Evolutionary conservation across 2,113 vertebrate species (phyloP).

Genomic region (Mobula birostris): DNA sequence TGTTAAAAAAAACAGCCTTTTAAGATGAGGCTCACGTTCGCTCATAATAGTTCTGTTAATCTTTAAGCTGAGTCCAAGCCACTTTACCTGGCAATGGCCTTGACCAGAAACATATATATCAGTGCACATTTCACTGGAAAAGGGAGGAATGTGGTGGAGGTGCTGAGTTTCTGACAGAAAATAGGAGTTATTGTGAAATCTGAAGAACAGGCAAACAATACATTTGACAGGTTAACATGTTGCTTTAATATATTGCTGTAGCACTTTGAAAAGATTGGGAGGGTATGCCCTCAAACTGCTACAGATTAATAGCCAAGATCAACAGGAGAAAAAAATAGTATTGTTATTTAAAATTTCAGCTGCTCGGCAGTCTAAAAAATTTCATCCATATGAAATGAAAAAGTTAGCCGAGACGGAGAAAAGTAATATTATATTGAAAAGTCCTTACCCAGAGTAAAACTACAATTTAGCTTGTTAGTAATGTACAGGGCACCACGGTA

Average conservation of each 20-base stretch:
- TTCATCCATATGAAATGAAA: background rate
- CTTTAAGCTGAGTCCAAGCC: slow-evolving; percentile 14
- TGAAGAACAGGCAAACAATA: slow-evolving; percentile 22
- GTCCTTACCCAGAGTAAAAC: background rate
- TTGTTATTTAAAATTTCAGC: background rate
- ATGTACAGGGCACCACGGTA: too few relatives aligned
- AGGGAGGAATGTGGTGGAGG: slow-evolving; percentile 37
- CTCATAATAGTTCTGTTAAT: slow-evolving; percentile 23
- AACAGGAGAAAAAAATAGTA: background rate
- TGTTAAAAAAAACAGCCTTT: background rate
- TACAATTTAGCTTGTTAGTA: background rate
- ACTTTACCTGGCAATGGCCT: slow-evolving; percentile 32
- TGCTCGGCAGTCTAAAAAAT: background rate
- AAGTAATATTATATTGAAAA: background rate
- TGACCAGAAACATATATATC: slow-evolving; percentile 27
- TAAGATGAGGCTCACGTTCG: background rate
- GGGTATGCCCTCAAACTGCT: background rate
- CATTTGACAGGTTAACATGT: slow-evolving; percentile 9
- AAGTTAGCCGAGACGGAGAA: background rate
- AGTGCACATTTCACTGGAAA: background rate
- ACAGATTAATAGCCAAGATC: slow-evolving; percentile 15
- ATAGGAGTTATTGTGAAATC: slow-evolving; percentile 23
- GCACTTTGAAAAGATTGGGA: background rate
- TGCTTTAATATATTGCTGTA: slow-evolving; percentile 3
- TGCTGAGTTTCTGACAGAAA: slow-evolving; percentile 34